Base-by-base conservation (phyloP, 2,888 invertebrate species). In the Eupithecia vulgata region DNA sequence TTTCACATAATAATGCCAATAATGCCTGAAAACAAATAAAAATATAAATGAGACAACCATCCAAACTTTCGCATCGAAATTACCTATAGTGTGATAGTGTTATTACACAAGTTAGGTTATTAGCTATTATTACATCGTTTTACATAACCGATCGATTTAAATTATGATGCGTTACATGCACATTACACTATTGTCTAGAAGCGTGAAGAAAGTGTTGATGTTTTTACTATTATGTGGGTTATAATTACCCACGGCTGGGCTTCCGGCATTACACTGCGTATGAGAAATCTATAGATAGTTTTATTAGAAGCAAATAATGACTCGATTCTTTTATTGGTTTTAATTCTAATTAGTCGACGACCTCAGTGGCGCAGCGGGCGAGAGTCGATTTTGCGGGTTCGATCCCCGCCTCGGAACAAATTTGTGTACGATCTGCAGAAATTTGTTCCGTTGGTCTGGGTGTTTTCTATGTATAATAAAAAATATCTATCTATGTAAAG, bases 91-190 rank as follows among this genome's bases (percentile, higher is more conserved):
- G 45, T 45, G 15, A 45, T 45, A n/a, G 7, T 45, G 1, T 52
- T 8, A n/a, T 62, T 12, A 35, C n/a, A n/a, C 17, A 62, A 35
- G 62, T 62, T 62, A 37, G 37, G 34, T 62, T 62, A 68, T 66
- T 2, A 61, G 8, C 59, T 30, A 61, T 42, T 37, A 35, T 64
- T 25, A 40, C 65, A 65, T 21, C 25, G 40, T 65, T 65, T 65
- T 65, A 65, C 65, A 65, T 65, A 65, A 65, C 65, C 65, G 40
- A 65, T 65, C n/a, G 37, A 15, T 40, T 12, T 65, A 65, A 61
- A 34, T 25, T 15, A 21, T 35, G n/a, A 64, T 65, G 40, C 65
- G 65, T 65, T 65, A 30, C 61, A 34, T 61, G 30, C 30, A 59
- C 7, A 15, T 59, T 59, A 37, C 65, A 21, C 42, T 65, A 37